Conservation (phyloP, 2,797 vertebrate species). For the Paramormyrops hopkinsi region DNA sequence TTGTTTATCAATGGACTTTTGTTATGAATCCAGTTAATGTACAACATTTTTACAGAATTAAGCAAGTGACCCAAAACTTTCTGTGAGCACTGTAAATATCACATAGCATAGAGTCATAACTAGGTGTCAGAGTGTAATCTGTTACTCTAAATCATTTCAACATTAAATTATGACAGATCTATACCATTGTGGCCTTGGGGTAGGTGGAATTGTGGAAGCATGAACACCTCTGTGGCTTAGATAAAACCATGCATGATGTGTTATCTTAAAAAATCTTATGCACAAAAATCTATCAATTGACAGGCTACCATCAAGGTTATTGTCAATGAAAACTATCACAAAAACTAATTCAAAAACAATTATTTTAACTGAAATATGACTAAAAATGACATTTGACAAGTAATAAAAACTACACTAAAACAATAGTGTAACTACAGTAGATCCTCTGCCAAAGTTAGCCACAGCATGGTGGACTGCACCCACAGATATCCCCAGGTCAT, state of each 20-base stretch:
- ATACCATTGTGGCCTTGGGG: not conserved
- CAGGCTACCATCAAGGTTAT: not conserved
- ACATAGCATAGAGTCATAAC: not conserved
- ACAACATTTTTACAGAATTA: not conserved
- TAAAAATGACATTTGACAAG: not conserved
- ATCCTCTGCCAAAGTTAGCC: not conserved
- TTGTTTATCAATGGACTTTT: not conserved
- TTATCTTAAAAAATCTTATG: not conserved
- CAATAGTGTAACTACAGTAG: not conserved
- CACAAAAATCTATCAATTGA: not conserved
- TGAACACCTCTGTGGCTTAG: not conserved
- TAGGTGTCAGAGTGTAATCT: not conserved
- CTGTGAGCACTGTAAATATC: not conserved
- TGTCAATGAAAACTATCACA: not conserved
- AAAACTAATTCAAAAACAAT: not conserved
- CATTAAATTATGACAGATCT: not conserved
- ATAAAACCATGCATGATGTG: not conserved
- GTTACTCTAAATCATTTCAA: not conserved
- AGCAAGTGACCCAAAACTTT: not conserved
- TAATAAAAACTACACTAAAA: not conserved
- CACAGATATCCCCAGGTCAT: not conserved
- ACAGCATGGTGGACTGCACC: not conserved
- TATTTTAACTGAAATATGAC: not conserved
- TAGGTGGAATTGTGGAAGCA: not conserved
- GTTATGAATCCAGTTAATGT: not conserved